A percentile compares a stretch with the other conserved stretches of the same genome.
Conservation (phyloP, 92 coral and sea anemone genomes). For the Galaxea fascicularis region DNA sequence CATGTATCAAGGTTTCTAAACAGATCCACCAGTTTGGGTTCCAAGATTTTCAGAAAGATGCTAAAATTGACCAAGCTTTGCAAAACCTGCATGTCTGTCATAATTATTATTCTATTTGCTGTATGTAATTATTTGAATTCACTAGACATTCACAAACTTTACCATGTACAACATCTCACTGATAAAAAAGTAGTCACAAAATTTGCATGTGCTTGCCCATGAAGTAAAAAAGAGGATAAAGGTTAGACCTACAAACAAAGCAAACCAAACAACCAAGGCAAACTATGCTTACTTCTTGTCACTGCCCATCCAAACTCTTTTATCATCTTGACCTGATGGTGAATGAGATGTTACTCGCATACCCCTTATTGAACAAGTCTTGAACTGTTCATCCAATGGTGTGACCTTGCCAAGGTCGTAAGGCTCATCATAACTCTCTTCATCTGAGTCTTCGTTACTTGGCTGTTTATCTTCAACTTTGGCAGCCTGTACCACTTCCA, state of each 20-base stretch:
- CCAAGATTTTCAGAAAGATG: too few relatives aligned
- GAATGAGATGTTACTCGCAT: constrained; percentile 72
- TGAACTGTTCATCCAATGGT: constrained; percentile 78
- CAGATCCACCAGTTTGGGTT: too few relatives aligned
- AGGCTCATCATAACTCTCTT: constrained; percentile 83
- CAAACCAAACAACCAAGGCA: neutral
- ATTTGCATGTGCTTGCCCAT: too few relatives aligned
- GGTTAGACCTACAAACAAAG: neutral
- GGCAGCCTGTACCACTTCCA: neutral
- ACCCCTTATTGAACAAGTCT: constrained; percentile 78
- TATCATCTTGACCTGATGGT: constrained; percentile 42
- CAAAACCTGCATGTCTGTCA: too few relatives aligned
- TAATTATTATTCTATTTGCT: too few relatives aligned
- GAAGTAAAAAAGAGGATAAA: too few relatives aligned
- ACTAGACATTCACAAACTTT: too few relatives aligned
- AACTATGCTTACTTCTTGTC: constrained; percentile 1
- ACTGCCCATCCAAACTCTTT: constrained; percentile 2
- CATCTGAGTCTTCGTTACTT: constrained; percentile 65
- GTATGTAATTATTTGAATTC: too few relatives aligned
- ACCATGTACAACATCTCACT: too few relatives aligned
- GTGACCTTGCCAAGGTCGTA: constrained; percentile 89
- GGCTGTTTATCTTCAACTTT: constrained; percentile 29
- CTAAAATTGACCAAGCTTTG: too few relatives aligned
- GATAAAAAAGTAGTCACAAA: too few relatives aligned
- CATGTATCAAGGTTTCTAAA: too few relatives aligned